Conservation (phyloP, 2,888 invertebrate genomes). For the Coenonympha arcania region DNA sequence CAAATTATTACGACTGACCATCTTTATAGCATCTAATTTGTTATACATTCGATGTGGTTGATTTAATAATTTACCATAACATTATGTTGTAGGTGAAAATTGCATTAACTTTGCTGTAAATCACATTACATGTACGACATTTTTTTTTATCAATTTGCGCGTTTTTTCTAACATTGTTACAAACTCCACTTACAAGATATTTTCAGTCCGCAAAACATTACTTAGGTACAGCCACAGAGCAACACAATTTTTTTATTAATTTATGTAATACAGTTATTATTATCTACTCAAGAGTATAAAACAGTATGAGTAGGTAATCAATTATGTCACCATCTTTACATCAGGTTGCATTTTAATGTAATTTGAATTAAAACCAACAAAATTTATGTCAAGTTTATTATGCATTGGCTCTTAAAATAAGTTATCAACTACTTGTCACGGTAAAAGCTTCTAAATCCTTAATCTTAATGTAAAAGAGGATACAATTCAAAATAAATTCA, state of each 20-base stretch:
- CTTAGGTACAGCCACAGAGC: too few species aligned
- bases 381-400: conserved; percentile 19
- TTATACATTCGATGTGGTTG: conserved; percentile 39
- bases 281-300: too few species aligned
- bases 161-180: background rate
- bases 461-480: conserved; percentile 16
- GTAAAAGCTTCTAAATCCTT: conserved; percentile 23
- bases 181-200: background rate
- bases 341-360: too few species aligned
- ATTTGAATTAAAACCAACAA: background rate
- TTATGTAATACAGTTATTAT: too few species aligned
- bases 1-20: conserved; percentile 38
- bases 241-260: too few species aligned
- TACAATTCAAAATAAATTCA: conserved; percentile 27
- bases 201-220: background rate
- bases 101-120: conserved; percentile 39
- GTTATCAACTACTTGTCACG: conserved; percentile 24
- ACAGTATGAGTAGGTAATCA: too few species aligned
- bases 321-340: too few species aligned
- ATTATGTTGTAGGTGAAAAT: conserved; percentile 57
- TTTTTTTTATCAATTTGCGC: conserved; percentile 23
- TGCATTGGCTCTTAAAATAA: conserved; percentile 18
- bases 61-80: conserved; percentile 35
- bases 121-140: conserved; percentile 30
- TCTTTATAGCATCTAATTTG: conserved; percentile 34